Evolutionary conservation across 2,797 vertebrate genomes (phyloP), one percentile per base, ranked within the genome.

Genomic region (Arctocebus calabarensis): DNA sequence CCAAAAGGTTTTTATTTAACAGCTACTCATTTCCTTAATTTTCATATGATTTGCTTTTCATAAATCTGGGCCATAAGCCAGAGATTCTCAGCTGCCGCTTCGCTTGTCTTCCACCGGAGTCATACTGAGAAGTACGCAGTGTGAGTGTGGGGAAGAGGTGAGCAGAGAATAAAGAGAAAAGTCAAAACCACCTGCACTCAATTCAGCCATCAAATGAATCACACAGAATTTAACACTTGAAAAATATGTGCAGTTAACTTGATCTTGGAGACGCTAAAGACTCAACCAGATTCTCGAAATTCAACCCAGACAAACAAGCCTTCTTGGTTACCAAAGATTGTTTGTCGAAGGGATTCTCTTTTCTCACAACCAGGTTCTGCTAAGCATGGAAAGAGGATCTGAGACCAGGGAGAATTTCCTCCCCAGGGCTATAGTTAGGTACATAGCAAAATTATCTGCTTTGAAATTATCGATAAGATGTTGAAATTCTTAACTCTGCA

Each of bases 401-500:
- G 57, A 75, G 74, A 45, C 52, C 32, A 62, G 66, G 64, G 20
- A 88, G 32, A 34, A n/a, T 22, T 68, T 62, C n/a, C 12, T 89
- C 61, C 61, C 16, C 29, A 3, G 55, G 25, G 23, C 40, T 55
- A 94, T 83, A 32, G 52, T 88, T 78, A 94, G 66, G 13, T 13
- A 73, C 27, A 55, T 2, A 83, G 77, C 82, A 74, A 94, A 90
- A 45, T 7, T 3, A 14, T 66, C 32, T 86, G 88, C 77, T 96
- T 87, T 64, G 77, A 95, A 84, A 48, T 74, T 45, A 19, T 66
- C 17, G 1, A 43, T 52, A 66, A 81, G 32, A 90, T 71, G n/a
- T n/a, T 84, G 77, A 82, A 85, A 96, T 93, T 88, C 48, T 70
- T 79, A 55, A 55, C 57, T 88, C 77, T 79, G 84, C 91, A 78